Evolutionary conservation across 2,113 vertebrate species (phyloP), one percentile per base, ranked within the genome.

Genomic region (Typhlomys cinereus): DNA sequence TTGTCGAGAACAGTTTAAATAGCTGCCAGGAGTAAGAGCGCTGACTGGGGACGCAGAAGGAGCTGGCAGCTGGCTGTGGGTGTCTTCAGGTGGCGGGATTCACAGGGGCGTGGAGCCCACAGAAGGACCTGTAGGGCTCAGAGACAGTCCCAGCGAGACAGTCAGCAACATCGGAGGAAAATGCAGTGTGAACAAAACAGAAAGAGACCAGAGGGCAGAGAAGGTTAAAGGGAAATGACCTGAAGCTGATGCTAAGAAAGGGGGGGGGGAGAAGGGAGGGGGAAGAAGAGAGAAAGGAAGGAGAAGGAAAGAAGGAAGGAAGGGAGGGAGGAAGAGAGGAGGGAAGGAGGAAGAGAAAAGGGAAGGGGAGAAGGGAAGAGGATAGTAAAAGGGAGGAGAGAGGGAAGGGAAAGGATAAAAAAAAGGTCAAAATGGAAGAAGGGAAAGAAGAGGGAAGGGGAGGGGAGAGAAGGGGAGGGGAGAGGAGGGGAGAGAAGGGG

Each of bases 1-100:
- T 54, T 29, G 0, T 79, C 83, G 59, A 29, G 62, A 75, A 66
- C 46, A 75, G 71, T 95, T 95, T 91, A 96, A 96, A 95, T 95
- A 96, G 70, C 80, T 80, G 7, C 69, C 18, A 27, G 27, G 86
- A 86, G 52, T 83, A 70, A 79, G 62, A 85, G 36, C 78, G 39
- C 44, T 83, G 70, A 74, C 75, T 90, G 59, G 62, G 48, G 57
- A 86, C 85, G 57, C 86, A 92, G 95, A 90, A 93, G 94, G 80
- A 34, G 86, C 75, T 80, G 84, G 70, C 70, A 61, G 66, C 29
- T 84, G 78, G 41, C 25, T 61, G 15, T 0, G 67, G 27, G 50
- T 39, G 57, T 69, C 74, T 69, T 59, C 21, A 34, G 50, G 73
- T 44, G 61, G 59, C 79, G 52, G 21, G 85, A 23, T 61, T 39